Evolutionary conservation across 2,797 vertebrate species (phyloP).

Genomic region (Pantherophis vulpinus): DNA sequence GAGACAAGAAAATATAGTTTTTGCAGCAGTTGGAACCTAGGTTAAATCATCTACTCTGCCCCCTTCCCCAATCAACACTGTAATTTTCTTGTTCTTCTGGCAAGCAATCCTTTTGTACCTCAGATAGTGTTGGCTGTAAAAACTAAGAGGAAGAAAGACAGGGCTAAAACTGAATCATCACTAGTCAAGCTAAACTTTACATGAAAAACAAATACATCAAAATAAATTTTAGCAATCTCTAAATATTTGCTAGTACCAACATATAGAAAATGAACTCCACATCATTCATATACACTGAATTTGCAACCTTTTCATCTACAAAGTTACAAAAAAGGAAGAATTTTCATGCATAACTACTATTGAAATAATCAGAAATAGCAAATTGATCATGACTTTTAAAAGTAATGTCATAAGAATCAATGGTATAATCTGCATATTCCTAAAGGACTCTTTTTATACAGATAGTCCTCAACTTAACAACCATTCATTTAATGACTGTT

Average conservation of each 20-base stretch:
- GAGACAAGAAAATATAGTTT: slow-evolving; percentile 35
- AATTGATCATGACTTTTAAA: not conserved
- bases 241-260: not conserved
- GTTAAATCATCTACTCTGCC: not conserved
- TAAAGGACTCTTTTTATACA: not conserved
- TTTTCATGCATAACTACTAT: not conserved
- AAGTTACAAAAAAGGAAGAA: not conserved
- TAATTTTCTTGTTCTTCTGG: slow-evolving; percentile 19
- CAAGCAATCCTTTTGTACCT: slow-evolving; percentile 14
- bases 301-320: not conserved
- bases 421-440: not conserved
- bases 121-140: slow-evolving; percentile 10
- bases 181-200: slow-evolving; percentile 22
- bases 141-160: slow-evolving; percentile 29
- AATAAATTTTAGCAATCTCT: not conserved
- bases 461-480: not conserved
- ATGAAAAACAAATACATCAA: not conserved
- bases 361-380: not conserved
- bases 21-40: not conserved
- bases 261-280: not conserved
- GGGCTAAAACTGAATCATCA: slow-evolving; percentile 20
- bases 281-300: not conserved
- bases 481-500: not conserved
- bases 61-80: slow-evolving; percentile 1
- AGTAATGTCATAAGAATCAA: not conserved